A percentile compares a stretch with the other conserved stretches of the same genome.
Evolutionary conservation across 1,140 invertebrate genomes (phyloP).

Genomic region (Drosophila aff.): DNA sequence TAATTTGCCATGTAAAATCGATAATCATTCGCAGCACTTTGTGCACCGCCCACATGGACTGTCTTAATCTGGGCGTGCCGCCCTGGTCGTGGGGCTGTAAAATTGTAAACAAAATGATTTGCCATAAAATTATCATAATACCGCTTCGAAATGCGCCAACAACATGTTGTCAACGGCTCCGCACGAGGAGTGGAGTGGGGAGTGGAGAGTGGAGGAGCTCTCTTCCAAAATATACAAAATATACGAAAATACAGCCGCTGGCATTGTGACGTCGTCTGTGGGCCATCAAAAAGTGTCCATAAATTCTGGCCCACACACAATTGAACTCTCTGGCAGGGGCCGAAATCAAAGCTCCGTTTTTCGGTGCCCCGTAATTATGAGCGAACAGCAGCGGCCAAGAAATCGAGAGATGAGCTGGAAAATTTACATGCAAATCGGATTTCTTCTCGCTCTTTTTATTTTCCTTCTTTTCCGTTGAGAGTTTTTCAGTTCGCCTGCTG

Average conservation of each 20-base stretch:
- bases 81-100: constrained; percentile 53
- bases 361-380: constrained; percentile 50
- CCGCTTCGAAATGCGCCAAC: constrained; percentile 77
- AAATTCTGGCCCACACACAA: constrained; percentile 75
- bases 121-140: constrained; percentile 83
- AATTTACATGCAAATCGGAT: constrained; percentile 78
- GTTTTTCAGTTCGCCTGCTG: constrained; percentile 42
- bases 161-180: constrained; percentile 79
- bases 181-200: constrained; percentile 12
- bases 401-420: constrained; percentile 43
- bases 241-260: constrained; percentile 52
- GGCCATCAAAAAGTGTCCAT: constrained; percentile 74
- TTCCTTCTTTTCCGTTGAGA: constrained; percentile 1
- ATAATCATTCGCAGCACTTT: constrained; percentile 80
- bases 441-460: background rate
- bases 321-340: constrained; percentile 51
- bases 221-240: constrained; percentile 31
- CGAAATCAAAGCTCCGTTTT: constrained; percentile 45
- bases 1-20: constrained; percentile 80
- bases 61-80: constrained; percentile 45
- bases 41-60: constrained; percentile 59
- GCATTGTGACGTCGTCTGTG: constrained; percentile 58
- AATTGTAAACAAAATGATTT: constrained; percentile 83
- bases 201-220: background rate
- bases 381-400: constrained; percentile 40